Conservation (phyloP, 1,140 invertebrate species). For the Drosophila pruinosa region DNA sequence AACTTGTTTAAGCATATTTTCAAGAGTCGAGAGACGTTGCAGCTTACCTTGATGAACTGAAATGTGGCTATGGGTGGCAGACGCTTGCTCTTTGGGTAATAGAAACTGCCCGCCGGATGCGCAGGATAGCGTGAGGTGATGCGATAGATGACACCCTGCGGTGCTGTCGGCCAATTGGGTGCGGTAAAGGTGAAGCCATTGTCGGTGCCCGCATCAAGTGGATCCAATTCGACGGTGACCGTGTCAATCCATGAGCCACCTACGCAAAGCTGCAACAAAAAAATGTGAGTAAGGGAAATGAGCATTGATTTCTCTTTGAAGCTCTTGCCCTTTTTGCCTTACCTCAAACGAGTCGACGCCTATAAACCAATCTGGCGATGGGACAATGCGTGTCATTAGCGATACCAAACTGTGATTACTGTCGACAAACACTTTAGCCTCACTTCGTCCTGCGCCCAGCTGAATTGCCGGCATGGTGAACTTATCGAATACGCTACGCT, state of each 20-base stretch:
- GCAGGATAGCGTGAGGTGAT: constrained; percentile 96
- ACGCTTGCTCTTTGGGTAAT: constrained; percentile 93
- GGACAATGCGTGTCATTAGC: constrained; percentile 93
- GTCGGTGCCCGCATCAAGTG: constrained; percentile 98
- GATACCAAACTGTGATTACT: constrained; percentile 95
- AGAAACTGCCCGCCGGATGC: constrained; percentile 97
- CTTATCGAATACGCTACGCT: constrained; percentile 88
- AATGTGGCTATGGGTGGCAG: constrained; percentile 95
- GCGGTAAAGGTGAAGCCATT: constrained; percentile 98
- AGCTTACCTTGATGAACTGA: constrained; percentile 92
- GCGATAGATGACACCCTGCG: constrained; percentile 93
- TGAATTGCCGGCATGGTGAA: constrained; percentile 91
- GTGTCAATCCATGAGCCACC: constrained; percentile 97
- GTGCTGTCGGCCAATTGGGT: constrained; percentile 95
- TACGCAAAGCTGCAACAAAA: constrained; percentile 88
- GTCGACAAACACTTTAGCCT: constrained; percentile 94
- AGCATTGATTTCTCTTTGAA: constrained; percentile 15
- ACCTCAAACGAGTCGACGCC: constrained; percentile 95
- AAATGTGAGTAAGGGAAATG: neutral
- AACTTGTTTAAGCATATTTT: constrained; percentile 72
- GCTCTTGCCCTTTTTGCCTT: constrained; percentile 3
- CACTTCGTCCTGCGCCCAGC: constrained; percentile 90
- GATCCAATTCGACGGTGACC: constrained; percentile 95
- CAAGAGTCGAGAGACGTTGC: neutral
- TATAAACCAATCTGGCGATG: constrained; percentile 99